These are phyloP conservation scores for Nymphalis polychloros DNA, from an alignment of 2,888 invertebrate genomes.

Conservation along the genomic window DNA sequence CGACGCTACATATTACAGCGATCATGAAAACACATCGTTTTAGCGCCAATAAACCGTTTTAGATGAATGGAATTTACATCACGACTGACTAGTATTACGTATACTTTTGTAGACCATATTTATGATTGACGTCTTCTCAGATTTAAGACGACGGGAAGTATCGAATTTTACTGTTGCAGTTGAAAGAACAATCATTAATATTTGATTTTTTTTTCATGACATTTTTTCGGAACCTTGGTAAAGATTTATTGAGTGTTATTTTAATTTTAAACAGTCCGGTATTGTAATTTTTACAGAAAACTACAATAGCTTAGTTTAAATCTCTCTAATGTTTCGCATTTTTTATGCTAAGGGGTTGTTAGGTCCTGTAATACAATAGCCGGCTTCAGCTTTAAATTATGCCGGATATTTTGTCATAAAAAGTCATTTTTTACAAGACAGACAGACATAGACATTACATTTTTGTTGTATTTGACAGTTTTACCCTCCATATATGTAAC, in stretches of 20 bases:
- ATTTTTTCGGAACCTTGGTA: slow-evolving; percentile 7
- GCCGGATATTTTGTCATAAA: too few relatives aligned
- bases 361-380: too few relatives aligned
- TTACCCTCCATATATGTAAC: too few relatives aligned
- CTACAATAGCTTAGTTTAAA: background rate
- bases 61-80: slow-evolving; percentile 60
- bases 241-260: slow-evolving; percentile 22
- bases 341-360: too few relatives aligned
- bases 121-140: slow-evolving; percentile 16
- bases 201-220: background rate
- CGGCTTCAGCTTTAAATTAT: too few relatives aligned
- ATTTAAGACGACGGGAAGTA: slow-evolving; percentile 9
- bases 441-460: too few relatives aligned
- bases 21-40: slow-evolving; percentile 46
- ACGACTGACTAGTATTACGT: slow-evolving; percentile 34
- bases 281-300: background rate
- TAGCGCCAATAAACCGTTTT: slow-evolving; percentile 45
- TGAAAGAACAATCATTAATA: slow-evolving; percentile 5
- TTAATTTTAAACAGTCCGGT: background rate
- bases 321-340: background rate
- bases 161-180: slow-evolving; percentile 5
- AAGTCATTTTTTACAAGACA: too few relatives aligned
- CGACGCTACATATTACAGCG: slow-evolving; percentile 55
- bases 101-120: slow-evolving; percentile 5
- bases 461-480: too few relatives aligned